Percentiles rank a stretch among this genome's conserved stretches.
phyloP scores from a whole-genome alignment of 2,797 vertebrate genomes.

The Kryptolebias ocellatus region DNA sequence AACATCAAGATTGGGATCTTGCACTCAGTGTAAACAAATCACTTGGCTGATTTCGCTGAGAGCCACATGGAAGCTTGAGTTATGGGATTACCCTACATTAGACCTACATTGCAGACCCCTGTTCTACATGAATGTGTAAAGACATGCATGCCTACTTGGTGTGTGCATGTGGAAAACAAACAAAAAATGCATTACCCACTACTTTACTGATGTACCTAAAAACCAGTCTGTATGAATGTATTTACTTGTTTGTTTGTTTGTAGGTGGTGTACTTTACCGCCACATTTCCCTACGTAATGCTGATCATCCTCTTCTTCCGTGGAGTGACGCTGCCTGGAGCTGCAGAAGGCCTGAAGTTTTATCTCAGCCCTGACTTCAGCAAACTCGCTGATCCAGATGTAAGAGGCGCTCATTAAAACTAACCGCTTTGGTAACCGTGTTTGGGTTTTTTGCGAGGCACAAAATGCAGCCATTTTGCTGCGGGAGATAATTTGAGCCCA shows the following conservation, averaged over 20 bases:
- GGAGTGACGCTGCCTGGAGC: constrained; percentile 91
- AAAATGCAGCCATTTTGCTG: neutral
- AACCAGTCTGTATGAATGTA: neutral
- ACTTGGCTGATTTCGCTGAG: no score
- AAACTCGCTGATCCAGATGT: constrained; percentile 82
- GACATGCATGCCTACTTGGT: no score
- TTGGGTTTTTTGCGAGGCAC: neutral
- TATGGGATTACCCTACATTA: no score
- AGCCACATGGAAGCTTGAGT: no score
- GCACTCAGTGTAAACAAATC: no score
- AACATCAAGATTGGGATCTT: neutral
- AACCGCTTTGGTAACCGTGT: neutral
- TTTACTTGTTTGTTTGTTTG: constrained; percentile 24
- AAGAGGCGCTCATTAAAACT: constrained; percentile 45
- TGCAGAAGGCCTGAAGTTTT: constrained; percentile 84
- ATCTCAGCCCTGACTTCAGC: constrained; percentile 83
- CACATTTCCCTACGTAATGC: constrained; percentile 90
- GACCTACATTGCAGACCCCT: no score
- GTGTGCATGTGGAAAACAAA: no score
- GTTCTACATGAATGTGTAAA: no score
- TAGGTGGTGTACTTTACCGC: constrained; percentile 96
- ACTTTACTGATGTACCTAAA: neutral
- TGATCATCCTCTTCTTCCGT: constrained; percentile 88
- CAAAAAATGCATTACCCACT: neutral
- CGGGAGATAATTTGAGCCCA: neutral